Evolutionary conservation across 2,888 invertebrate genomes (phyloP), one percentile per base, ranked within the genome.

Genomic region (Hipparchia sbordonii): DNA sequence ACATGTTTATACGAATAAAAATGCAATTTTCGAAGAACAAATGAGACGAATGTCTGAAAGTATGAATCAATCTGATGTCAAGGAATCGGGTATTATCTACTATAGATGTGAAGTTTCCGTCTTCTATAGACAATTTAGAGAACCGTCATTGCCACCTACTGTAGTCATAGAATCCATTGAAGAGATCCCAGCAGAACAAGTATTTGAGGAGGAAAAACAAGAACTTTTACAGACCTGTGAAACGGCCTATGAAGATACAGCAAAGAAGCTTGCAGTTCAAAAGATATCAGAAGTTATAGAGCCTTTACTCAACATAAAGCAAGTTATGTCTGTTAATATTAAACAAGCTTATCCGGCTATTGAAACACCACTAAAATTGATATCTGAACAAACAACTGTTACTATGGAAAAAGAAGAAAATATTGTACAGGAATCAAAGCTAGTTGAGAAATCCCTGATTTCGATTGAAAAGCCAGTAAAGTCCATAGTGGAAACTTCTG

Each of bases 1-100:
- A 5, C 93, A 93, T 71, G 89, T 90, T 6, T 93, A 89, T 45
- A 92, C 93, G 3, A 92, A 93, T 60, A 86, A 87, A 79, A 88
- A 92, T 66, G 87, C 88, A 2, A 89, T 93, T 66, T 85, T 91
- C 63, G 86, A 89, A 78, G 87, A 87, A 71, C 77, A 82, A 68
- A 74, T 81, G 7, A 70, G 80, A 80, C 87, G 76, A 59, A 80
- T 86, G 70, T 84, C 87, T 23, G 87, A 90, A 80, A 85, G 82
- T 39, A 54, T 76, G 8, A 59, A 69, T 54, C 61, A 74, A 13
- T 23, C 57, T 23, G 73, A 75, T 13, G n/a, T 59, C 23, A 57
- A 52, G 8, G 72, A 76, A 62, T 33, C 65, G 7, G 73, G 62
- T 57, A 56, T 63, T 12, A 63, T 63, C 6, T 70, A 63, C 46